Conservation (phyloP, 2,888 invertebrate genomes). For the Auanema freiburgensis region DNA sequence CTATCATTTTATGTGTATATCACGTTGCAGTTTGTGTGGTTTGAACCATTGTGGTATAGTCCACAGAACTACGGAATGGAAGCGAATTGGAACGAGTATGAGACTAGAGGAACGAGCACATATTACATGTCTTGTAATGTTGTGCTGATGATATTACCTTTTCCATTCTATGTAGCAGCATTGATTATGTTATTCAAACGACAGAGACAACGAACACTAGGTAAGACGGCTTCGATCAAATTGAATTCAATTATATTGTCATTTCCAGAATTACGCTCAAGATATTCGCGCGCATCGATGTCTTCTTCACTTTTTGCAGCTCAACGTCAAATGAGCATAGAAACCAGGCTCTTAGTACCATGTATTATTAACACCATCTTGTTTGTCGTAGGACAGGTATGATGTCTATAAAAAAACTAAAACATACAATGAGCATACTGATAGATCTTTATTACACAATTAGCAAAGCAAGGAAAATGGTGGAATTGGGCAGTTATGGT, state of each 20-base stretch:
- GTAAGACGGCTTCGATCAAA: constrained; percentile 9
- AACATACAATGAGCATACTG: neutral
- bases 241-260: neutral
- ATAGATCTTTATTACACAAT: constrained; percentile 48
- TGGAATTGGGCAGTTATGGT: constrained; percentile 57
- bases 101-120: constrained; percentile 37
- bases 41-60: constrained; percentile 49
- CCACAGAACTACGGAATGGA: constrained; percentile 47
- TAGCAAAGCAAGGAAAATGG: constrained; percentile 53
- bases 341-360: constrained; percentile 47
- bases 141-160: constrained; percentile 49
- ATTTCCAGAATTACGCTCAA: constrained; percentile 36
- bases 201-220: constrained; percentile 32
- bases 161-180: constrained; percentile 48
- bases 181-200: constrained; percentile 37
- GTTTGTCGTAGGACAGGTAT: constrained; percentile 53
- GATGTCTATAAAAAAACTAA: neutral
- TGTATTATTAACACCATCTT: constrained; percentile 51
- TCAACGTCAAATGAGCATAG: constrained; percentile 48
- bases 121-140: constrained; percentile 54
- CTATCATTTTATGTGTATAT: neutral
- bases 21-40: constrained; percentile 42
- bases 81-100: constrained; percentile 43
- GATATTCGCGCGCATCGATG: constrained; percentile 33
- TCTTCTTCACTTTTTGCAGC: constrained; percentile 32